Evolutionary conservation across 2,888 invertebrate species (phyloP), one percentile per base, ranked within the genome.

Genomic region (Apodemia zela): DNA sequence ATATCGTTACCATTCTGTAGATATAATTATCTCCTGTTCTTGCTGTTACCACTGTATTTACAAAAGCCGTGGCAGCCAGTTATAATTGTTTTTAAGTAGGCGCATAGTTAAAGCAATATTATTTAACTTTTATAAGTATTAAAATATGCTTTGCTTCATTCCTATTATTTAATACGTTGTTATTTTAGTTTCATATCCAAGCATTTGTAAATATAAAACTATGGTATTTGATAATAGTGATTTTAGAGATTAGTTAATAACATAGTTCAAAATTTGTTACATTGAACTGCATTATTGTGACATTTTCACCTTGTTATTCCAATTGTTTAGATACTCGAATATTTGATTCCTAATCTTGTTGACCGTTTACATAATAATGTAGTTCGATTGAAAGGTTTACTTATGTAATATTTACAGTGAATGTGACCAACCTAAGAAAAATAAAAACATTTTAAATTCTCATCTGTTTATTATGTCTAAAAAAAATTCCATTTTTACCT

Each of bases 261-360:
- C 13, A 38, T 62, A 62, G 62, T 51, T 17, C 51, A 51, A 51
- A 51, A 51, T 49, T 64, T 60, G 76, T 82, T 81, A 74, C 77
- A 80, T 83, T 82, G 79, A 84, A 83, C 83, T 82, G 76, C 84
- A 81, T 83, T 84, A 83, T 80, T 78, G 78, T 84, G 78, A 68
- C 74, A 68, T 66, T 76, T 77, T 78, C 76, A 11, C 70, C 71
- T 73, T 74, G 73, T 78, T 76, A 70, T 71, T 74, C 69, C 73
- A 70, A 75, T 73, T 73, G 74, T 80, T 74, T 80, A 72, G 75
- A 77, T 77, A 75, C 80, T 84, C 81, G 81, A 82, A 81, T 82
- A 82, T 80, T 83, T 80, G 79, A 38, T 51, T 21, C 51, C 51
- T 51, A 76, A 80, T 77, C 76, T 77, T 81, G 78, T 84, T 82